Evolutionary conservation across 2,797 vertebrate species (phyloP), one percentile per base, ranked within the genome.

Genomic region (Pseudocheirus occidentalis): DNA sequence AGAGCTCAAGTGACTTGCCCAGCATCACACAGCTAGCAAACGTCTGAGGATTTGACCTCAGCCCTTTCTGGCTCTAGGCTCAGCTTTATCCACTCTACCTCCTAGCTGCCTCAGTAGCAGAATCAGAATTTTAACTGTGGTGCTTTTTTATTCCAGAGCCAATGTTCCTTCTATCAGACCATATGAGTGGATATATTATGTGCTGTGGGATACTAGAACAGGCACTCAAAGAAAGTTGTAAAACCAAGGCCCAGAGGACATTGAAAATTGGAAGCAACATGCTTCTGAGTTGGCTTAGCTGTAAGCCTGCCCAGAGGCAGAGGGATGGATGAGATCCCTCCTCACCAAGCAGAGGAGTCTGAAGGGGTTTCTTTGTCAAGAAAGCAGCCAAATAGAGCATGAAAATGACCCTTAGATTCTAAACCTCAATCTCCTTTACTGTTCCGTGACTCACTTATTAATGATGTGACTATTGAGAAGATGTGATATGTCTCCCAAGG

Each of bases 401-500:
- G 73, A 87, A 87, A 87, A 46, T 87, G 73, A 87, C 40, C 40
- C 21, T 87, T 46, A 24, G 3, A 46, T 87, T 50, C 73, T 87
- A 46, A 87, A 87, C 24, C 21, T 87, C 73, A 46, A 3, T 28
- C 73, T 50, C 40, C 40, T 95, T 91, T 11, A 28, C 90, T 58
- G 6, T 55, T 94, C 46, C 4, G 0, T 56, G 81, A 91, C 34
- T 81, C 52, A 90, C 73, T 81, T 92, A 90, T 94, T 95, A 92
- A 92, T 92, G 90, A 50, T 7, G 21, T 87, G 81, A 87, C 40
- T 73, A n/a, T 40, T 40, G 57, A 94, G 92, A 92, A 93, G 87
- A 89, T 4, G 9, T 3, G 6, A 6, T 21, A 3, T 52, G 34
- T 62, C 27, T 66, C 81, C 90, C 5, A 66, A n/a, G 90, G 58